Conservation (phyloP, 2,888 invertebrate species). For the Prionchulus punctatus region DNA sequence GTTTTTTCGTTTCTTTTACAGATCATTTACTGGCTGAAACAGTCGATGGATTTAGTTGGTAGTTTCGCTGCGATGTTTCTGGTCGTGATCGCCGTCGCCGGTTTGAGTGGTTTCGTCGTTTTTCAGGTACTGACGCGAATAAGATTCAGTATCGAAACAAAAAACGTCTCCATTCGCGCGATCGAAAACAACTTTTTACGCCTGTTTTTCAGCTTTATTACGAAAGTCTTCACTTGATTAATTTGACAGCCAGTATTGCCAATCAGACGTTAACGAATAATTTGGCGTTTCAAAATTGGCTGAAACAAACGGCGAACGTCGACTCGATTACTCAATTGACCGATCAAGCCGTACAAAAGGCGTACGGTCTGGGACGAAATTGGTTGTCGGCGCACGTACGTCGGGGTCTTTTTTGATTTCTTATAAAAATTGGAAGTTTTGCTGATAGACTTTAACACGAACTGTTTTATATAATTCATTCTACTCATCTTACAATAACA, state of each 20-base stretch:
- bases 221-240: conserved; percentile 9
- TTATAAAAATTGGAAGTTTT: background rate
- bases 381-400: background rate
- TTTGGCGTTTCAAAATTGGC: background rate
- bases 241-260: conserved; percentile 6
- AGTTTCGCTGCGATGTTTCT: conserved; percentile 8
- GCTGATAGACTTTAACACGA: background rate
- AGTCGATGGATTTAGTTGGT: conserved; percentile 11
- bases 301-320: background rate
- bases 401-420: too few species aligned
- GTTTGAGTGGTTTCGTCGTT: background rate
- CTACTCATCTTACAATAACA: background rate
- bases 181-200: too few species aligned
- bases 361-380: background rate
- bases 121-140: conserved; percentile 3
- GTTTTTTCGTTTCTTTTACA: background rate
- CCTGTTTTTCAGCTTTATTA: conserved; percentile 11
- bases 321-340: background rate
- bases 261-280: conserved; percentile 7
- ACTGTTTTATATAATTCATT: background rate
- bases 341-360: background rate
- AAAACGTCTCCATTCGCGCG: too few species aligned
- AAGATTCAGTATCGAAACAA: too few species aligned
- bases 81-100: background rate
- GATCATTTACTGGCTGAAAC: conserved; percentile 6